Base-by-base conservation (phyloP, 2,797 vertebrate genomes). In the Menidia menidia region DNA sequence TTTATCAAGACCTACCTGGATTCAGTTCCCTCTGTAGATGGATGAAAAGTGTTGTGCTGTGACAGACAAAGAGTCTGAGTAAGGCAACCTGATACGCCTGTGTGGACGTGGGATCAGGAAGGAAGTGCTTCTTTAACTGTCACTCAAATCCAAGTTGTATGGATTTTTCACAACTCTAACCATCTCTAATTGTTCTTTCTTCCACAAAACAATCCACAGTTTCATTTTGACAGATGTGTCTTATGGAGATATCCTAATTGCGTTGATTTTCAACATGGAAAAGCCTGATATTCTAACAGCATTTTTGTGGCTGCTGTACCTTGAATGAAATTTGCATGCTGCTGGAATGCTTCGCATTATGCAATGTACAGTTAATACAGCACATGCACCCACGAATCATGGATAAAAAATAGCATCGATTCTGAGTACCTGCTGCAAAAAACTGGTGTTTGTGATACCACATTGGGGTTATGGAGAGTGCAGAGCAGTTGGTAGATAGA, bases 61-160 rank as follows among this genome's bases (percentile, higher is more conserved):
- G 71, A 84, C 15, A 52, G 82, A 80, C 77, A 75, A 68, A 63
- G 31, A 71, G 82, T 84, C 79, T 77, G 75, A 68, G 80, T 81
- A 33, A 51, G 62, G 75, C 61, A 67, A 84, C 74, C 60, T 71
- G 71, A 90, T 85, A 81, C 3, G 56, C 59, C 67, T 78, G 77
- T 65, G 57, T 64, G 72, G 72, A 78, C 70, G 64, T 45, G 16
- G 73, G 77, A 79, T 78, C 41, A 64, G 80, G 19, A 79, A 86
- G 84, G 75, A 88, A 86, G 73, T 63, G 67, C 65, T 73, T 84
- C 56, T 75, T 64, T 51, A 73, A 72, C 62, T 83, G 80, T 82
- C 80, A 71, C 71, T 86, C 70, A 75, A 16, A 35, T 56, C 63
- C 63, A 67, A 62, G 30, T 82, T 47, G 7, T 53, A 84, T 78